phyloP scores from a whole-genome alignment of 2,113 vertebrate species.

The Mobula hypostoma region DNA sequence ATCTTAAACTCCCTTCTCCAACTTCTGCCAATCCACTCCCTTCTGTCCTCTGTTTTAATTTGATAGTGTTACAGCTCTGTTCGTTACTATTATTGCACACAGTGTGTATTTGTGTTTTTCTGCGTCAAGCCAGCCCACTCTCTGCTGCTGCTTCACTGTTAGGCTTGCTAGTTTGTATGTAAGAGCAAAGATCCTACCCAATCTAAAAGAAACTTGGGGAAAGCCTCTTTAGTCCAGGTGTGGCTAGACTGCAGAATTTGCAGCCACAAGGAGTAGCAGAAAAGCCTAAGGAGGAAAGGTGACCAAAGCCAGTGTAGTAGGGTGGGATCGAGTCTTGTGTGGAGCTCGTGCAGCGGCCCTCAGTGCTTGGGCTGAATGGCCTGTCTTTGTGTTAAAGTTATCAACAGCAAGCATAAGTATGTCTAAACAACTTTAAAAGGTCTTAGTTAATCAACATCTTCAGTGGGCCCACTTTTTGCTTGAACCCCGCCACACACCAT shows the following conservation, averaged over 20 bases:
- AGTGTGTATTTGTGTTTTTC: not conserved
- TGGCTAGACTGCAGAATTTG: not conserved
- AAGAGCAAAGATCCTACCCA: not conserved
- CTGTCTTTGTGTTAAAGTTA: not conserved
- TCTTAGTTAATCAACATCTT: not conserved
- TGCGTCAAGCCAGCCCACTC: not conserved
- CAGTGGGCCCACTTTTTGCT: not conserved
- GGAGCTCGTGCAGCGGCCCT: not conserved
- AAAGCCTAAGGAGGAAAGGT: not conserved
- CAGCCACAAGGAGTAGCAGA: not conserved
- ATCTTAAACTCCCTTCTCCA: not conserved
- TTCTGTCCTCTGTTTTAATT: not conserved
- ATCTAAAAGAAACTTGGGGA: not conserved
- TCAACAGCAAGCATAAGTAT: not conserved
- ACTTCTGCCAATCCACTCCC: not conserved
- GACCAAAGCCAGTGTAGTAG: not conserved
- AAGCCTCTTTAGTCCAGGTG: not conserved
- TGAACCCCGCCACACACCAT: not conserved
- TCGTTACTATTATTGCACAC: not conserved
- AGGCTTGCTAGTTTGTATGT: not conserved
- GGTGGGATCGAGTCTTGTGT: not conserved
- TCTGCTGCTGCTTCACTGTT: not conserved
- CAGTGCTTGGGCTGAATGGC: not conserved
- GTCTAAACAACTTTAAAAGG: not conserved
- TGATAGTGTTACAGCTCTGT: not conserved